Percentiles rank a stretch among this genome's conserved stretches.
Evolutionary conservation across 2,113 vertebrate species (phyloP).

Genomic region (Megaceryle torquata): DNA sequence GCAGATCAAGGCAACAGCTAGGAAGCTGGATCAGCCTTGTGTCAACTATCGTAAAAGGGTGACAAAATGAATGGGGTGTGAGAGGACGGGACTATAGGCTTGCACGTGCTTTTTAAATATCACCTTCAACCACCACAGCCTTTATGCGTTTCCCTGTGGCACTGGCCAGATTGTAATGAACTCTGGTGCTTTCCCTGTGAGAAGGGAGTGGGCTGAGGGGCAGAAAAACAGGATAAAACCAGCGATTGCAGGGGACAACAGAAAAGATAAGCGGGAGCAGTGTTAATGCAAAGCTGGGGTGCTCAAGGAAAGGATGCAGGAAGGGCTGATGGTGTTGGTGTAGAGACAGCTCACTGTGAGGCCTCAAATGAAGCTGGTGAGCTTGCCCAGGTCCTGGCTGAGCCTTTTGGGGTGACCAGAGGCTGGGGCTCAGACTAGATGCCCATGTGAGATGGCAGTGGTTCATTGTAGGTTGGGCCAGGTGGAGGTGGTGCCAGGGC

Average conservation of each 20-base stretch:
- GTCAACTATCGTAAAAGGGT: not conserved
- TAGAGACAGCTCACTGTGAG: rapidly evolving
- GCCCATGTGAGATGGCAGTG: not conserved
- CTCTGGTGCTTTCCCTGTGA: not conserved
- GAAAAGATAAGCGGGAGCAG: not conserved
- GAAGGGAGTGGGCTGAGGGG: not conserved
- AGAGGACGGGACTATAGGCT: not conserved
- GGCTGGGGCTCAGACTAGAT: too few species aligned
- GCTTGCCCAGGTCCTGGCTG: not conserved
- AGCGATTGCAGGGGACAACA: not conserved
- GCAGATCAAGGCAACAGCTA: not conserved
- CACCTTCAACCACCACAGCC: not conserved
- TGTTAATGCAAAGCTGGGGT: not conserved
- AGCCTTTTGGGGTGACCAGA: not conserved
- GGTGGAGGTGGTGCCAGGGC: not conserved
- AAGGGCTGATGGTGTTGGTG: not conserved
- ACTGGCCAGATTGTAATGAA: rapidly evolving
- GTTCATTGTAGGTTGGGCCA: not conserved
- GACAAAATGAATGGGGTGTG: not conserved
- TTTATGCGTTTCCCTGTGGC: not conserved
- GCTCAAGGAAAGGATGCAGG: not conserved
- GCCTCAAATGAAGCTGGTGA: not conserved
- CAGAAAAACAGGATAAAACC: not conserved
- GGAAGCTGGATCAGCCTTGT: not conserved
- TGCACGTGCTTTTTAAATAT: not conserved